These are phyloP conservation scores for Nomada lathburiana DNA, from an alignment of 2,888 invertebrate genomes.

Conservation along the genomic window DNA sequence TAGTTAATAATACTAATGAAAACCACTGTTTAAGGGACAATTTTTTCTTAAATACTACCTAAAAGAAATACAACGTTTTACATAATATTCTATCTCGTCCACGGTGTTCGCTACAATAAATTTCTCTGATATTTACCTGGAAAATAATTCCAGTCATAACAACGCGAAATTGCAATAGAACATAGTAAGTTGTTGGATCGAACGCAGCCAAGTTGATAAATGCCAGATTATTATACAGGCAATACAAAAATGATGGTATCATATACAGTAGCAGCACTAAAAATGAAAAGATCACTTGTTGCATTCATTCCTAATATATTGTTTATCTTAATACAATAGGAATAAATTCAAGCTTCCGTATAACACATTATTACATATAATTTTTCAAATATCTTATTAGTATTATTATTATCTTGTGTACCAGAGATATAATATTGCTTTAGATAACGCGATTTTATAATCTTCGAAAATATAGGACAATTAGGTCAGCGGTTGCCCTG, in stretches of 20 bases:
- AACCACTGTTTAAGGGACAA: slow-evolving; percentile 94
- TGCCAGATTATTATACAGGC: slow-evolving; percentile 96
- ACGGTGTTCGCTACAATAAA: background rate
- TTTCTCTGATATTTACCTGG: slow-evolving; percentile 88
- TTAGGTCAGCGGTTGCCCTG: too few species aligned
- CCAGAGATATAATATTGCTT: too few species aligned
- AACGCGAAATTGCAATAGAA: slow-evolving; percentile 95
- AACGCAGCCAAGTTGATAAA: slow-evolving; percentile 95
- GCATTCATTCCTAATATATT: too few species aligned
- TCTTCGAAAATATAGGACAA: too few species aligned
- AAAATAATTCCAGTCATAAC: slow-evolving; percentile 96
- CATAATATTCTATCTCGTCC: background rate
- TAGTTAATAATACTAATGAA: slow-evolving; percentile 93
- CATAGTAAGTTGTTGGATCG: slow-evolving; percentile 97
- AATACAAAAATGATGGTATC: slow-evolving; percentile 96
- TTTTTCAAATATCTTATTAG: too few species aligned
- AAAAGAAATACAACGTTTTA: slow-evolving; percentile 76
- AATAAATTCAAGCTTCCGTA: too few species aligned
- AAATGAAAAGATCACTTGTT: slow-evolving; percentile 74
- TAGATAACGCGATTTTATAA: too few species aligned
- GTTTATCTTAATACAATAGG: too few species aligned
- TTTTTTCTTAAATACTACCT: slow-evolving; percentile 94
- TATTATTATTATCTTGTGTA: too few species aligned
- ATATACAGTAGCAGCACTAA: slow-evolving; percentile 93
- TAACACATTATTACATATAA: too few species aligned